A percentile compares a stretch with the other conserved stretches of the same genome.
Conservation (phyloP, 2,113 vertebrate genomes). For the Paracyprichromis sp. region DNA sequence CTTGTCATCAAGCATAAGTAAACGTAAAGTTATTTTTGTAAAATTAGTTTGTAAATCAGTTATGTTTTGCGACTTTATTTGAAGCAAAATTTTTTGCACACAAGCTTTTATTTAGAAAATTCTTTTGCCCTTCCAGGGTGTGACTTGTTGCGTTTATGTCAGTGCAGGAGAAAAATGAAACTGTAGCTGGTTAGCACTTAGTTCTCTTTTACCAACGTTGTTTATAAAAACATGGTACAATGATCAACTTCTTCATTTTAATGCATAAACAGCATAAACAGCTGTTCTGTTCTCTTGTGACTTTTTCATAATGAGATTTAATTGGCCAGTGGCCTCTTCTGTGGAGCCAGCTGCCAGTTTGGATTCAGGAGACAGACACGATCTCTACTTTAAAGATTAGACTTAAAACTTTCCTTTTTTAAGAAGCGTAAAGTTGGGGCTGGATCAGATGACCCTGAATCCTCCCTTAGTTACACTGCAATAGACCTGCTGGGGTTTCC, state of each 20-base stretch:
- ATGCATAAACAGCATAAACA: not conserved
- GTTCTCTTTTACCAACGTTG: not conserved
- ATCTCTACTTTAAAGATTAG: not conserved
- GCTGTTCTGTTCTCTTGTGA: not conserved
- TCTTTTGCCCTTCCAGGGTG: not conserved
- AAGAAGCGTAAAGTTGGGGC: accelerated
- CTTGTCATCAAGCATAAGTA: accelerated
- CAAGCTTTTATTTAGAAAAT: not conserved
- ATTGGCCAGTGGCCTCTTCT: not conserved
- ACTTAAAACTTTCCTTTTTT: not conserved
- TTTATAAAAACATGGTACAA: not conserved
- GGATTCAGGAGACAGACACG: not conserved
- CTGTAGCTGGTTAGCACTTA: not conserved
- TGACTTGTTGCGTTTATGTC: not conserved
- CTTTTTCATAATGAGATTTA: not conserved
- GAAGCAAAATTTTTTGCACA: accelerated
- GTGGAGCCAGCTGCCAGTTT: accelerated
- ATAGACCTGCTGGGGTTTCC: not conserved
- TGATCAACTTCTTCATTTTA: not conserved
- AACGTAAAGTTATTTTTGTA: not conserved
- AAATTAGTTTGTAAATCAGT: not conserved
- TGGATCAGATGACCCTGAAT: not conserved
- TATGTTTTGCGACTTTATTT: accelerated
- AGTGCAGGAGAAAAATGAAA: not conserved
- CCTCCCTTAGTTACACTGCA: accelerated